A percentile compares a stretch with the other conserved stretches of the same genome.
phyloP scores from a whole-genome alignment of 2,888 invertebrate genomes.

The Macroteleia sp. region DNA sequence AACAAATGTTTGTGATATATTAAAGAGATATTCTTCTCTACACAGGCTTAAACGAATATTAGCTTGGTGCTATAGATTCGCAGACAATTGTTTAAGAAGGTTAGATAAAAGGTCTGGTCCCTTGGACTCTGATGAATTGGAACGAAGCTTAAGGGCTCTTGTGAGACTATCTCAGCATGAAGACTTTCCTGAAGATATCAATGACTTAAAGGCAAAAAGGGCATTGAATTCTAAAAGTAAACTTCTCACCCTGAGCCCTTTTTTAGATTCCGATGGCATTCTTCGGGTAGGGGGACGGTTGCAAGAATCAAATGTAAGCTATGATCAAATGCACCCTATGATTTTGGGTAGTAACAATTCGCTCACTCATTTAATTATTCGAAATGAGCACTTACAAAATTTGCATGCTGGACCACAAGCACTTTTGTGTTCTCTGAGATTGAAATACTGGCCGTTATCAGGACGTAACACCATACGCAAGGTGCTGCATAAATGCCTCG shows the following conservation, averaged over 20 bases:
- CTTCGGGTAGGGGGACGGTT: too few species aligned
- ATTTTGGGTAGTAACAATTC: neutral
- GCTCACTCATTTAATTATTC: constrained; percentile 3
- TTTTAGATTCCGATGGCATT: too few species aligned
- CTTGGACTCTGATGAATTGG: neutral
- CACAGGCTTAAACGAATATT: too few species aligned
- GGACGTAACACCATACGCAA: neutral
- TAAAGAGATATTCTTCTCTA: too few species aligned
- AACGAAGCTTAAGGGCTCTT: neutral
- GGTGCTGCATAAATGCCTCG: neutral
- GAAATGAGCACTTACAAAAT: neutral
- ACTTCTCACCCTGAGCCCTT: neutral
- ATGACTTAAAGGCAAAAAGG: neutral
- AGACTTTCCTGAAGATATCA: neutral
- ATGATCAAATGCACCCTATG: neutral
- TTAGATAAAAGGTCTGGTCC: neutral
- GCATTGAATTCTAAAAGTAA: neutral
- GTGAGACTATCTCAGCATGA: neutral
- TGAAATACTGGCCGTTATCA: neutral
- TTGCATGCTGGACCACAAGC: constrained; percentile 3
- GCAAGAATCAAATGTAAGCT: neutral
- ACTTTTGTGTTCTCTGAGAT: neutral
- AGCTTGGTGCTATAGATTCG: too few species aligned
- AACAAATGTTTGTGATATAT: too few species aligned
- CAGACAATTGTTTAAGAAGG: too few species aligned